Base-by-base conservation (phyloP, 2,888 invertebrate genomes). In the Auanema freiburgensis region DNA sequence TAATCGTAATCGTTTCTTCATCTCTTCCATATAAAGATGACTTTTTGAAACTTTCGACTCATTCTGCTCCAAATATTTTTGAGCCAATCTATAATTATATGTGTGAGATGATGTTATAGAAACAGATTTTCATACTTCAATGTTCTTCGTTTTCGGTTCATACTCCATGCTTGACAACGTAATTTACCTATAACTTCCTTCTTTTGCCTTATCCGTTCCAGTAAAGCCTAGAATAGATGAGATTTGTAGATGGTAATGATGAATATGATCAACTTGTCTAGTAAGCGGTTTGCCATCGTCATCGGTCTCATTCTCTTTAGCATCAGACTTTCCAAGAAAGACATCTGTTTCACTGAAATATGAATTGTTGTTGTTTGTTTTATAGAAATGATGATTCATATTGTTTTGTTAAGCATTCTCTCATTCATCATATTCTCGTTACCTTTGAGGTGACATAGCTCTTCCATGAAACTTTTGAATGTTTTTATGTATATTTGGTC, bases 141-240 rank as follows among this genome's bases (percentile, higher is more conserved):
- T 21, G 84, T 83, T 44, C 83, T 68, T 33, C 85, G 66, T 67
- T 86, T 86, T 55, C 84, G 76, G 33, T 78, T 73, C 83, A 86
- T 85, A 49, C 74, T 77, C 86, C 86, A 85, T 21, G 84, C 78
- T 64, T 85, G 84, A 49, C 70, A 78, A 44, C 84, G 74, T 24
- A 86, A 63, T 60, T 81, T 84, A 49, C 81, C 82, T 44, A 85
- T 84, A 41, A 86, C 82, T 59, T 85, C 85, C 65, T 85, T 85
- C 72, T 85, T 85, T 59, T 84, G 74, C 6, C 83, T 74, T 33
- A 85, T 84, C 63, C 84, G 79, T 42, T 84, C 83, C 59, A 84
- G 70, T 6, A 86, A 74, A 11, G 73, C 73, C 66, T 68, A 23
- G 42, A 67, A 52, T 51, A 52, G n/a, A 14, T 6, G 14, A 12